These are phyloP conservation scores for Campylomormyrus tamandua DNA, from an alignment of 2,113 vertebrate genomes.

Conservation along the genomic window DNA sequence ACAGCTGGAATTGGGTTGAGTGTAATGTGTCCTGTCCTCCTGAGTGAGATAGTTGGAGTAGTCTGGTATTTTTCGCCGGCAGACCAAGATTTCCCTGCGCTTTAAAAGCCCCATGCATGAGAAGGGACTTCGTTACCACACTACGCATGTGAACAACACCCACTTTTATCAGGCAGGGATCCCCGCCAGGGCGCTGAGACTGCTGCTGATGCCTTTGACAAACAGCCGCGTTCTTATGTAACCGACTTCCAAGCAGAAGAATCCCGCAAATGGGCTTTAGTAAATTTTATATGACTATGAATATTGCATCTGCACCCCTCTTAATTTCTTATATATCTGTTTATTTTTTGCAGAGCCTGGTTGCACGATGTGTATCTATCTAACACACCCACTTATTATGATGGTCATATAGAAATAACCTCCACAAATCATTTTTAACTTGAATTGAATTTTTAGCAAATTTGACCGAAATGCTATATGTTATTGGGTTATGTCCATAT, in stretches of 20 bases:
- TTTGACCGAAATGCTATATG: not conserved
- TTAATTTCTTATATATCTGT: not conserved
- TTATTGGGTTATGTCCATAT: not conserved
- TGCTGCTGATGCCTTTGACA: slow-evolving; percentile 4
- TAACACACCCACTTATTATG: not conserved
- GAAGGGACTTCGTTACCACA: not conserved
- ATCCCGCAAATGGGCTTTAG: not conserved
- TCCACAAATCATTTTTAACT: not conserved
- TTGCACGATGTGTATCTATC: not conserved
- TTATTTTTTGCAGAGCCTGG: not conserved
- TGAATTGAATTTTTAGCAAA: not conserved
- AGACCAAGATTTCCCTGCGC: not conserved
- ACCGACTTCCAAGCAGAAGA: not conserved
- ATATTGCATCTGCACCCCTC: not conserved
- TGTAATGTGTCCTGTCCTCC: not conserved
- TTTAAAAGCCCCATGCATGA: not conserved
- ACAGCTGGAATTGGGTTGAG: not conserved
- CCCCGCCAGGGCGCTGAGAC: not conserved
- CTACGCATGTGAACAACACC: slow-evolving; percentile 2
- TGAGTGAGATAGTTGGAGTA: not conserved
- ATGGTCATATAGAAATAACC: not conserved
- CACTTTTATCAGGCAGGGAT: not conserved
- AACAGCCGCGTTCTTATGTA: slow-evolving; percentile 9
- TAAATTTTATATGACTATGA: not conserved
- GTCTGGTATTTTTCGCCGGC: not conserved